Conservation (phyloP, 2,888 invertebrate species). For the Caradrina kadenii region DNA sequence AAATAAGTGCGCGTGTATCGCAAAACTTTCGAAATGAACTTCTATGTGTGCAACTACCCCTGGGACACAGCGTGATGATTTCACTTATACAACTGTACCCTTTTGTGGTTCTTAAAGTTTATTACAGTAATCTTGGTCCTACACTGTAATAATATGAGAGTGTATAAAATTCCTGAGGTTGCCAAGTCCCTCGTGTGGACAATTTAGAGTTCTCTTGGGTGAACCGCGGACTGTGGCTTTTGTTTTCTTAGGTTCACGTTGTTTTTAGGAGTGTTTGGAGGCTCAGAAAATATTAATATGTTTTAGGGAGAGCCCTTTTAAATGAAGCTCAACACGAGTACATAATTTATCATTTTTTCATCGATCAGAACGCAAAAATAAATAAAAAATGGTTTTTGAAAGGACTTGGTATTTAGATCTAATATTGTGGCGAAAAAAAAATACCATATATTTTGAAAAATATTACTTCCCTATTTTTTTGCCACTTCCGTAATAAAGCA, state of each 20-base stretch:
- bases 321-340: too few species aligned
- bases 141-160: slow-evolving; percentile 55
- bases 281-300: background rate
- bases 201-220: slow-evolving; percentile 59
- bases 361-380: too few species aligned
- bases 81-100: slow-evolving; percentile 55
- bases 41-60: slow-evolving; percentile 36
- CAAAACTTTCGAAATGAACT: slow-evolving; percentile 46
- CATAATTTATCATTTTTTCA: too few species aligned
- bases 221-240: slow-evolving; percentile 37
- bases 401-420: too few species aligned
- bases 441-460: too few species aligned
- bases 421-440: too few species aligned
- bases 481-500: too few species aligned
- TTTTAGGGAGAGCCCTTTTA: too few species aligned
- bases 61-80: slow-evolving; percentile 57
- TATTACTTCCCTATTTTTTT: too few species aligned
- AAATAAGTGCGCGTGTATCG: slow-evolving; percentile 34
- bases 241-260: slow-evolving; percentile 28
- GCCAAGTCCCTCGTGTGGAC: slow-evolving; percentile 38
- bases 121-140: slow-evolving; percentile 60
- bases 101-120: slow-evolving; percentile 58
- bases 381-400: too few species aligned
- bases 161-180: slow-evolving; percentile 58
- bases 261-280: slow-evolving; percentile 13